Evolutionary conservation across 2,888 invertebrate genomes (phyloP), one percentile per base, ranked within the genome.

Genomic region (Tethea ocularis): DNA sequence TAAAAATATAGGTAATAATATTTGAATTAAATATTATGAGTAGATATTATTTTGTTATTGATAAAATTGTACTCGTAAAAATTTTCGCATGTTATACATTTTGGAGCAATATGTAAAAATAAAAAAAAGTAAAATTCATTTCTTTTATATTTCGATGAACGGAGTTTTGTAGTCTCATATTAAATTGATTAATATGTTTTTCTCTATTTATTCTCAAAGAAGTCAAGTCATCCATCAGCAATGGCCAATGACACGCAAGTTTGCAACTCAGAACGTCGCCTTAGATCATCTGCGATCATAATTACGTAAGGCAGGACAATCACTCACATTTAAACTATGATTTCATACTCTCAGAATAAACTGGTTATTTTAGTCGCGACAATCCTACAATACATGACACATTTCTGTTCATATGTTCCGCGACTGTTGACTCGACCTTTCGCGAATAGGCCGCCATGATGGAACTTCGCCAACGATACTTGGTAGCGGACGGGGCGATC

Each of bases 351-450:
- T 33, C 7, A 20, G 33, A 54, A 33, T 33, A 20, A 54, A 54
- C 15, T 22, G 36, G 11, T 36, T 54, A 54, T 54, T 54, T 54
- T 33, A 4, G 33, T 33, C 20, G 46, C 7, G 17, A 41, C 41
- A 41, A 41, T 41, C 41, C 41, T 41, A 46, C 46, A 46, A 13
- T 54, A 36, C 33, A 54, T 54, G 54, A 54, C 54, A 54, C 54
- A 54, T 33, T 33, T 54, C 20, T 54, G 38, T 13, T n/a, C n/a
- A n/a, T n/a, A 10, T 29, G 46, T 46, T 22, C 33, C 33, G 33
- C 54, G 33, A 54, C 20, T 29, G 33, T 17, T 33, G 54, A 36
- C 54, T 17, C 54, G 54, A 54, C 54, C 54, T 54, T 54, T 54
- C 17, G 53, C 29, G 54, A 54, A 33, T 54, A 33, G 54, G 54